Evolutionary conservation across 1,140 invertebrate species (phyloP), one percentile per base, ranked within the genome.

Genomic region (Polyergus mexicanus): DNA sequence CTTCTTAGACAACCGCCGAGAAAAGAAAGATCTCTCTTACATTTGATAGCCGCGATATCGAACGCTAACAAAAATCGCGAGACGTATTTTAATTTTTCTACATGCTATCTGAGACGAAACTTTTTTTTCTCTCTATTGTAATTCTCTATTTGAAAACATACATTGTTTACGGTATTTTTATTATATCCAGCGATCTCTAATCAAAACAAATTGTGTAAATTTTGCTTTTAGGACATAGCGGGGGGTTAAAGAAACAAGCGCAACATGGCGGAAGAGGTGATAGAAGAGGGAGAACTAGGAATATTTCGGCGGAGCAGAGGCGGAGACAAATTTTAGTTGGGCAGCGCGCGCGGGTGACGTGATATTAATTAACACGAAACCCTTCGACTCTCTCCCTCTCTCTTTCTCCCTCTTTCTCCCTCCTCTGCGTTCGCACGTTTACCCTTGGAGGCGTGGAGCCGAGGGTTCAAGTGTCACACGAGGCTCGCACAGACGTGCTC

Each of bases 321-420:
- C 89, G 91, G 93, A 93, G 93, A 93, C 94, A 94, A 90, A 94
- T 92, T 94, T 94, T 92, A 94, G 92, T 91, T 84, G 90, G 92
- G 93, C 91, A 92, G 92, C 92, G 93, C 93, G 91, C 92, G 91
- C 92, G 78, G 68, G 92, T 95, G 94, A 95, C 94, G 94, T 94
- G 94, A 94, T 94, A 94, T 95, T 94, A 94, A 94, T 95, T 95
- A 95, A 95, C 94, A 93, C 94, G 93, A 94, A 94, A 94, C 93
- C 94, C 94, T 94, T 94, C 92, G 91, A 87, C 88, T 89, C 69
- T 85, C 68, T 65, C 58, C n/a, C 66, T 51, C 63, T 28, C 25
- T 35, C 44, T 72, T 75, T 38, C 62, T 83, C 69, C 88, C 88
- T 81, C 85, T 90, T 78, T 86, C 83, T 85, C 88, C 89, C 87